These are phyloP conservation scores for Aphelinus certus DNA, from an alignment of 1,140 invertebrate species.

Conservation along the genomic window DNA sequence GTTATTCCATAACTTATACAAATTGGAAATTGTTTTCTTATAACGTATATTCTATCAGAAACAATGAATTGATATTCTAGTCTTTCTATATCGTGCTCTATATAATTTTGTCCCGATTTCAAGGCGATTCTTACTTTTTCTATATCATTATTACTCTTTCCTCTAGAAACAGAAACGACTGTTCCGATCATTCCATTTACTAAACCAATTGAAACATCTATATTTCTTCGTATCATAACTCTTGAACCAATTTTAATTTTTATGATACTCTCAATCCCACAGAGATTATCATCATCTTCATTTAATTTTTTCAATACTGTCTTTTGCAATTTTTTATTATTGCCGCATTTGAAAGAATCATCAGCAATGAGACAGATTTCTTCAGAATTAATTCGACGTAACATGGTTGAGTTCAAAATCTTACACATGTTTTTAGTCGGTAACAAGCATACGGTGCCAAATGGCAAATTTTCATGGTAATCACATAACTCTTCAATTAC, in stretches of 20 bases:
- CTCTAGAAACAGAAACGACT: too few relatives aligned
- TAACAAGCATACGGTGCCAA: constrained; percentile 30
- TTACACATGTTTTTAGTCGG: neutral
- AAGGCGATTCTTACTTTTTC: constrained; percentile 30
- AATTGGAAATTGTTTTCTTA: constrained; percentile 50
- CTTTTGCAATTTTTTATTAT: constrained; percentile 31
- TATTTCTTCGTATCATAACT: constrained; percentile 35
- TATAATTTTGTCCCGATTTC: neutral
- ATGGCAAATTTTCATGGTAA: constrained; percentile 35
- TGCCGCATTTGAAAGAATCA: constrained; percentile 24
- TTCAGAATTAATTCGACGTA: neutral
- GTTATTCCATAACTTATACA: constrained; percentile 46
- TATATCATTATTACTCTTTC: constrained; percentile 32
- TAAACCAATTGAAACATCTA: constrained; percentile 27
- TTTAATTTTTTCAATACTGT: constrained; percentile 18
- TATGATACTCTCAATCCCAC: constrained; percentile 40
- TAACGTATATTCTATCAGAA: constrained; percentile 39
- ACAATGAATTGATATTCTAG: constrained; percentile 40
- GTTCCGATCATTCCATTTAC: constrained; percentile 25
- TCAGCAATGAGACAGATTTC: neutral
- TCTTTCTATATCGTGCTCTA: constrained; percentile 25
- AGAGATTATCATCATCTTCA: constrained; percentile 28
- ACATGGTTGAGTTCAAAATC: neutral
- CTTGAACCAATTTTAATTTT: constrained; percentile 42
- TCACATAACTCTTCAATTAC: constrained; percentile 37